phyloP scores from a whole-genome alignment of 2,113 vertebrate genomes.

The Daphoenositta chrysoptera region DNA sequence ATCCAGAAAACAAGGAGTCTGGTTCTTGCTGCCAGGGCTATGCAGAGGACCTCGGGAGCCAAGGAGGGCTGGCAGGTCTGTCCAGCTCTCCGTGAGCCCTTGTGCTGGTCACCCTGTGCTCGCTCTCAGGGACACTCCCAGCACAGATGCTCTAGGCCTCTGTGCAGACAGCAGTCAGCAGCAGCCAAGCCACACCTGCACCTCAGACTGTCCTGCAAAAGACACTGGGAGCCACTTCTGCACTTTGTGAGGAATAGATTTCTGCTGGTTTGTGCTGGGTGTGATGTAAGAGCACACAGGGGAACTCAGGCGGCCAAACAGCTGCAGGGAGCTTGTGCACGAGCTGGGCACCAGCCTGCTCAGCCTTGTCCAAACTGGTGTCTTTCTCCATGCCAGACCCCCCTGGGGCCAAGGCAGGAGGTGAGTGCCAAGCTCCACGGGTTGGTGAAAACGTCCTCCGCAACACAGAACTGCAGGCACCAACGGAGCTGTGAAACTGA shows the following conservation, averaged over 20 bases:
- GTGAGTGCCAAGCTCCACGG: neutral
- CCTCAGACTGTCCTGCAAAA: neutral
- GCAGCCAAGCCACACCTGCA: neutral
- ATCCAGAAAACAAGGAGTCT: neutral
- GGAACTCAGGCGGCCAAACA: neutral
- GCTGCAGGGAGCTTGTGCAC: neutral
- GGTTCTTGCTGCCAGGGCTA: neutral
- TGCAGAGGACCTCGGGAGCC: neutral
- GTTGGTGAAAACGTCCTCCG: neutral
- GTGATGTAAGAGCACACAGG: neutral
- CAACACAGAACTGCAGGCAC: neutral
- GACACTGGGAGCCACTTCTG: neutral
- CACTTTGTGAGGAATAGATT: neutral
- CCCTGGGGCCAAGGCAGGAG: neutral
- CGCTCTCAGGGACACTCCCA: fast-evolving
- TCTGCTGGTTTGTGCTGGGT: neutral
- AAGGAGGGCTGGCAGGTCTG: neutral
- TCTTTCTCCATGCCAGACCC: neutral
- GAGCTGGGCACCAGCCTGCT: neutral
- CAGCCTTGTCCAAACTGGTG: neutral
- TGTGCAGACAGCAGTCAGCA: neutral
- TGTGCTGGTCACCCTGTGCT: neutral
- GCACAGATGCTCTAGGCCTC: neutral
- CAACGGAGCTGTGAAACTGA: neutral
- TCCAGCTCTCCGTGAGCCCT: fast-evolving